Evolutionary conservation across 2,888 invertebrate species (phyloP), one percentile per base, ranked within the genome.

Genomic region (Harpalus rubripes): DNA sequence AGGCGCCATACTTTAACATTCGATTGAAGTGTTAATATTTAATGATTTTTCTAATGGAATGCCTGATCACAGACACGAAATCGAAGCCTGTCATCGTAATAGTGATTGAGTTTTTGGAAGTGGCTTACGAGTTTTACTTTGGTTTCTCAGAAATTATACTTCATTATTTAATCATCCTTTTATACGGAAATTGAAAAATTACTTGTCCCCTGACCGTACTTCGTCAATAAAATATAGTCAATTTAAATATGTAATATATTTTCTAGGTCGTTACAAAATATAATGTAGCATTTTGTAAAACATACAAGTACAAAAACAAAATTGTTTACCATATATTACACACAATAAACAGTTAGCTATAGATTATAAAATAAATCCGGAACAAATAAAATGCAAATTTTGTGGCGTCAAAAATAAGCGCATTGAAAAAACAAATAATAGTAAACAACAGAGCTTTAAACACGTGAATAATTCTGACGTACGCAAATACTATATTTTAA

Each of bases 31-130:
- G 39, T 76, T 44, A 76, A 76, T 76, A 76, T 76, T 76, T 76
- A 18, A 76, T 76, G 52, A 18, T 52, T 76, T 76, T 76, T 76
- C 76, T 39, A 76, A 76, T 18, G 76, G 76, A 74, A 74, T 74
- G 7, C 1, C n/a, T 44, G 76, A 76, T 76, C 41, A 76, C 44
- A 16, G n/a, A 7, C 7, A 76, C 22, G 44, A 7, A 44, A 52
- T 44, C 18, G 32, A 16, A 15, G 61, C 15, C 32, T 32, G n/a
- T 61, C 79, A 18, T 39, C 58, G 26, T 8, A 26, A 59, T 59
- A 61, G 61, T 61, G 79, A 32, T 80, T 80, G 63, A 63, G 18
- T 63, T 63, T 12, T 22, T 7, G 63, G 44, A 52, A 52, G 44
- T 52, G 44, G 44, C 44, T 12, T 52, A 8, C 44, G 7, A 0